phyloP scores from a whole-genome alignment of 2,888 invertebrate genomes.

The Chaitophorus viminalis region DNA sequence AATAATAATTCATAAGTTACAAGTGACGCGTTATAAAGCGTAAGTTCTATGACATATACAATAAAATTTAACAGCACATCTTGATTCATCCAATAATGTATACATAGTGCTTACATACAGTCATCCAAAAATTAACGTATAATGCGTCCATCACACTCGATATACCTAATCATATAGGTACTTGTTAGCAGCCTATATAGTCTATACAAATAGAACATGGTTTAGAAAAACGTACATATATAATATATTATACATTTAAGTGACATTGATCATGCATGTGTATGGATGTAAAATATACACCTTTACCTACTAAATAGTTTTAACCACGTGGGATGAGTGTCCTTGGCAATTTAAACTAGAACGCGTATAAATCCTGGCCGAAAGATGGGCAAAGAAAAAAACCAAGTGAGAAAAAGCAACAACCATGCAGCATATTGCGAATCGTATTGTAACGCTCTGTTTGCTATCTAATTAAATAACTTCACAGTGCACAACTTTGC shows the following conservation, averaged over 20 bases:
- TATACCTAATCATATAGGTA: neutral
- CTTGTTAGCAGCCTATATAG: neutral
- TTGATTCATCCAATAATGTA: too few species aligned
- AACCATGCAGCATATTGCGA: neutral
- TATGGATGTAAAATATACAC: neutral
- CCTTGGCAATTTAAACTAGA: neutral
- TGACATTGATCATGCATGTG: neutral
- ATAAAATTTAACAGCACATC: too few species aligned
- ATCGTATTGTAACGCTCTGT: conserved; percentile 47
- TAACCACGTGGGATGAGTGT: neutral
- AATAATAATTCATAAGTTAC: too few species aligned
- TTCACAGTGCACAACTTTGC: neutral
- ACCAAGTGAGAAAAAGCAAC: conserved; percentile 23
- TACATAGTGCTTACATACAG: too few species aligned
- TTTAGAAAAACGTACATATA: too few species aligned
- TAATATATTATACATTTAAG: too few species aligned
- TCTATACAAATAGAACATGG: too few species aligned
- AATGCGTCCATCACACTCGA: neutral
- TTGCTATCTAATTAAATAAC: conserved; percentile 57
- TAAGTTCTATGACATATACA: too few species aligned
- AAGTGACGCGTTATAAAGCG: too few species aligned
- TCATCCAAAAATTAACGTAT: neutral
- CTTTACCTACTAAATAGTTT: neutral
- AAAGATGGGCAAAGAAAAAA: neutral
- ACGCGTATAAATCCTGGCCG: neutral